Evolutionary conservation across 2,888 invertebrate species (phyloP), one percentile per base, ranked within the genome.

Genomic region (Perithous albicinctus): DNA sequence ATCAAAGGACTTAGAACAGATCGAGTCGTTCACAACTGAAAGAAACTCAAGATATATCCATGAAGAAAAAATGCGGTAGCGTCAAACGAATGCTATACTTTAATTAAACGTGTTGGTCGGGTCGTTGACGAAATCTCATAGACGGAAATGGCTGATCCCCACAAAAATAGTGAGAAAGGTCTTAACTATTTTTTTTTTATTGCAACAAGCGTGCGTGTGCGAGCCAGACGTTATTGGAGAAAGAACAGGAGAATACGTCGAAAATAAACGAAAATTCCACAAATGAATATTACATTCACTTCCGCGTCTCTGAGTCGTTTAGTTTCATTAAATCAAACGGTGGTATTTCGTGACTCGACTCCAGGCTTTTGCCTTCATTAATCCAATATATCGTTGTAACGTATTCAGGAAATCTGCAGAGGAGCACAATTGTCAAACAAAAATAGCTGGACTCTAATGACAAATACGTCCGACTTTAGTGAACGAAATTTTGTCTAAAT

Each of bases 31-130:
- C 43, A 3, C 0, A n/a, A 43, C 2, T 15, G 43, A 3, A 12
- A 15, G 43, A 8, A 12, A 5, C 3, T 43, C 4, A 43, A 43
- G 15, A n/a, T n/a, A 43, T 15, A 15, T 43, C 12, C 12, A 43
- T 15, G 15, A 5, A 15, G 3, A 5, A 15, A 15, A 12, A 15
- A 15, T 5, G 15, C 43, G 15, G n/a, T 15, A 43, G 15, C n/a
- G n/a, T n/a, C 5, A 6, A 43, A 43, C 43, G 12, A 15, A 43
- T 43, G 43, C 5, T 18, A 12, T 10, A 51, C 12, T 67, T 51
- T 67, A 35, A 35, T 35, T 15, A 67, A 35, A 51, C 32, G 67
- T 7, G 67, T 67, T 48, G 48, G 38, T 10, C 10, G 38, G 10
- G 67, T 6, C 35, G 51, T 38, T 26, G 35, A 7, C n/a, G 32